A percentile compares a stretch with the other conserved stretches of the same genome.
Conservation (phyloP, 2,797 vertebrate genomes). For the Pseudocheirus occidentalis region DNA sequence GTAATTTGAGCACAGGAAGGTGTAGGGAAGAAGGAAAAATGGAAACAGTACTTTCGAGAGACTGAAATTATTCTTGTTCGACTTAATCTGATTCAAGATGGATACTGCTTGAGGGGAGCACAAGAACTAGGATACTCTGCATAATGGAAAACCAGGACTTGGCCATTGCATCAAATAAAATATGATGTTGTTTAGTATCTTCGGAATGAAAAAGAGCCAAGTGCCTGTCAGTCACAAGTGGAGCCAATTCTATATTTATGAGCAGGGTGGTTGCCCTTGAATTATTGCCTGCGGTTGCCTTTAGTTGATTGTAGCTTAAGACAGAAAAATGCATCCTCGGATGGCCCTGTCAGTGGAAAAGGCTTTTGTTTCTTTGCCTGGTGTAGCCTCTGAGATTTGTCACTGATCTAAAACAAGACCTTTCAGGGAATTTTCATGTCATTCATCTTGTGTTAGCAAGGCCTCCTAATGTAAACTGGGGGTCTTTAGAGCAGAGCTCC, state of each 20-base stretch:
- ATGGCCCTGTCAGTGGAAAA: neutral
- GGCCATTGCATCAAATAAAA: slow-evolving; percentile 73
- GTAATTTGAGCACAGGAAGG: slow-evolving; percentile 71
- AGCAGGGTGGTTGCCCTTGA: slow-evolving; percentile 13
- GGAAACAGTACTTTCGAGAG: slow-evolving; percentile 69
- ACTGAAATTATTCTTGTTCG: slow-evolving; percentile 76
- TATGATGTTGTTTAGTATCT: slow-evolving; percentile 30
- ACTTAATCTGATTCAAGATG: slow-evolving; percentile 73
- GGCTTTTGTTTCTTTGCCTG: neutral
- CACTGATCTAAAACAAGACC: neutral
- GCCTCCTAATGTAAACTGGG: slow-evolving; percentile 20
- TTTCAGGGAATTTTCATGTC: slow-evolving; percentile 17
- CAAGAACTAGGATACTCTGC: slow-evolving; percentile 60
- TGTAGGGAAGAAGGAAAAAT: slow-evolving; percentile 68
- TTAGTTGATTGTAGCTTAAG: slow-evolving; percentile 36
- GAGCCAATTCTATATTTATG: slow-evolving; percentile 33
- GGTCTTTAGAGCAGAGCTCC: neutral
- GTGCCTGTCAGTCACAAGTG: slow-evolving; percentile 15
- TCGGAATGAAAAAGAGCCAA: slow-evolving; percentile 49
- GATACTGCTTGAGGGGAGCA: slow-evolving; percentile 66
- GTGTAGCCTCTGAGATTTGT: slow-evolving; percentile 7
- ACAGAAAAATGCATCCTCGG: neutral
- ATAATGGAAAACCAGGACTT: slow-evolving; percentile 53
- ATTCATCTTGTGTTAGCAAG: neutral
- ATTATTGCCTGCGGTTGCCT: slow-evolving; percentile 4